Evolutionary conservation across 1,140 invertebrate genomes (phyloP).

Genomic region (Drosophila grimshawi): DNA sequence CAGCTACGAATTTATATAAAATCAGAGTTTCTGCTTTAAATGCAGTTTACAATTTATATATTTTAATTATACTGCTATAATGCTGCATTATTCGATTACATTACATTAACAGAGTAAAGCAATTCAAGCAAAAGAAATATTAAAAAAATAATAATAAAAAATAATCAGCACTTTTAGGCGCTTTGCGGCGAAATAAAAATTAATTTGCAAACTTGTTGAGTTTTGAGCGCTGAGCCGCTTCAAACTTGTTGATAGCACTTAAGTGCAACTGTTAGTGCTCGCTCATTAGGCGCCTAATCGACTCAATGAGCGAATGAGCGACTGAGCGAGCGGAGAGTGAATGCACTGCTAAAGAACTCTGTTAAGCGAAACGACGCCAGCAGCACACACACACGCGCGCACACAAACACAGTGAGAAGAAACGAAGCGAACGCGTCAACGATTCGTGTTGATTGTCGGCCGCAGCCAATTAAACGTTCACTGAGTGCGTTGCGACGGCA

Average conservation of each 20-base stretch:
- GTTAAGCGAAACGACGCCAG: conserved; percentile 2
- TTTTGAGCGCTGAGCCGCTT: conserved; percentile 10
- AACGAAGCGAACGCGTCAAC: conserved; percentile 24
- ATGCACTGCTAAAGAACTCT: background rate
- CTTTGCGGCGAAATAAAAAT: conserved; percentile 3
- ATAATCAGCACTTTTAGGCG: background rate
- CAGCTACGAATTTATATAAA: conserved; percentile 17
- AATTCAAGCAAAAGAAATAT: background rate
- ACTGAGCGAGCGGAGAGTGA: background rate
- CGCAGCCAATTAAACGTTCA: conserved; percentile 60
- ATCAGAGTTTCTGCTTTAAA: background rate
- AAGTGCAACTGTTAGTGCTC: conserved; percentile 56
- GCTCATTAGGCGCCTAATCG: conserved; percentile 71
- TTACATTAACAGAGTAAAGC: background rate
- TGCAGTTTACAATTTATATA: background rate
- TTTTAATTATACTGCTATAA: background rate
- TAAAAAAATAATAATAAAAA: background rate
- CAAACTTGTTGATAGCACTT: conserved; percentile 27
- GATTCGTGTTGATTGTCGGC: conserved; percentile 51
- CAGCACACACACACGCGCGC: background rate
- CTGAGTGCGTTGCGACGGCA: conserved; percentile 1
- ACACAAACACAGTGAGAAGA: background rate
- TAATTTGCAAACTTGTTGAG: conserved; percentile 36
- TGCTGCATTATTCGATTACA: background rate
- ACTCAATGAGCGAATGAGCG: conserved; percentile 22